Percentiles rank a stretch among this genome's conserved stretches.
Conservation (phyloP, 1,140 invertebrate species). For the Philotrypesis tridentata region DNA sequence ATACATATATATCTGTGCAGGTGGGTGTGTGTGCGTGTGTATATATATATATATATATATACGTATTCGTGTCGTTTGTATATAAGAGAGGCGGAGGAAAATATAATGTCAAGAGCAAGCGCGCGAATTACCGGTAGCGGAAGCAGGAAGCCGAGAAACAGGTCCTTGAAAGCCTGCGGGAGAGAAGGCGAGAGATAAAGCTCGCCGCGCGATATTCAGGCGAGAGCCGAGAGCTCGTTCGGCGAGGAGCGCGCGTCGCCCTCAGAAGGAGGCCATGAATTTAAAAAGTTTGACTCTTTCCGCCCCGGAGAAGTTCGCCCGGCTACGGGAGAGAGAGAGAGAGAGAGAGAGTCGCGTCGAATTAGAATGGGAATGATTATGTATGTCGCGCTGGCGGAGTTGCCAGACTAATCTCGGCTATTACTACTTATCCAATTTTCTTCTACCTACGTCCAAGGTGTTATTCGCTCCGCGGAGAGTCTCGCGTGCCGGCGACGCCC, state of each 20-base stretch:
- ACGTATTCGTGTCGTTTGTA: too few relatives aligned
- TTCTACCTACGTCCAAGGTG: background rate
- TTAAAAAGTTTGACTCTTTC: background rate
- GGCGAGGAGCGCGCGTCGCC: too few relatives aligned
- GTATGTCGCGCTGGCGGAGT: background rate
- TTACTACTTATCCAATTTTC: slow-evolving; percentile 11
- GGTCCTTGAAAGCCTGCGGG: slow-evolving; percentile 7
- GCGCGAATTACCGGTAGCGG: background rate
- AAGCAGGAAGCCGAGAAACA: background rate
- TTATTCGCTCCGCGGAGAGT: background rate
- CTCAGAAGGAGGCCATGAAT: background rate
- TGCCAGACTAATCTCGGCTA: background rate
- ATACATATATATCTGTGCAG: too few relatives aligned
- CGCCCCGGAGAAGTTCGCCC: background rate
- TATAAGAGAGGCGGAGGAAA: background rate
- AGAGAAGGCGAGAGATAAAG: slow-evolving; percentile 2
- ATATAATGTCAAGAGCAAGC: slow-evolving; percentile 4
- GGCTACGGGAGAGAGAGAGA: too few relatives aligned
- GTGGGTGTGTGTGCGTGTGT: background rate
- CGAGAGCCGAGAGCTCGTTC: background rate
- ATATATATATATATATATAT: background rate
- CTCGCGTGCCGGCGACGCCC: too few relatives aligned
- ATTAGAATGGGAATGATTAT: background rate
- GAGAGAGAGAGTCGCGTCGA: background rate
- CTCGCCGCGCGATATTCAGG: background rate